Evolutionary conservation across 1,140 invertebrate genomes (phyloP).

Genomic region (Amphibalanus amphitrite): DNA sequence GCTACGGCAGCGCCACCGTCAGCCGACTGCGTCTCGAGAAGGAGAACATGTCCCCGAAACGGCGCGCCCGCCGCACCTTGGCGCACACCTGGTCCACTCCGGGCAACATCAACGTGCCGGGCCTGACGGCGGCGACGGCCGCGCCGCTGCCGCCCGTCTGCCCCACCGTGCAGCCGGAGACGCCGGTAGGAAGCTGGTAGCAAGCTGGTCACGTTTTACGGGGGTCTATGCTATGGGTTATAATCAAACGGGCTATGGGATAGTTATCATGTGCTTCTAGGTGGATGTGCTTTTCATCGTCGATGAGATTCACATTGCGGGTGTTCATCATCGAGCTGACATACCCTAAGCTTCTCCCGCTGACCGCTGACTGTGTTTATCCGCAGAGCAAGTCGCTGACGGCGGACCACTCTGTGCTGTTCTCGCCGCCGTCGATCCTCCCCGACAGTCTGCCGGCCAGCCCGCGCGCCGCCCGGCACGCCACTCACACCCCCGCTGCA

Average conservation of each 20-base stretch:
- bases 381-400: slow-evolving; percentile 64
- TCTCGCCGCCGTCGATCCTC: slow-evolving; percentile 66
- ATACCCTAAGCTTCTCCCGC: too few species aligned
- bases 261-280: too few species aligned
- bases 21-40: background rate
- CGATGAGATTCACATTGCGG: too few species aligned
- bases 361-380: slow-evolving; percentile 18
- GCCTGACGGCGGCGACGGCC: too few species aligned
- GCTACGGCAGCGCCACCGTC: background rate
- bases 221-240: too few species aligned
- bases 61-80: background rate
- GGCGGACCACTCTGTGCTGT: slow-evolving; percentile 55
- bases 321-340: too few species aligned
- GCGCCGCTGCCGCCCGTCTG: too few species aligned
- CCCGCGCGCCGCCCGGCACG: slow-evolving; percentile 20
- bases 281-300: too few species aligned
- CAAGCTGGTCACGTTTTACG: too few species aligned
- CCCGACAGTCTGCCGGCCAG: slow-evolving; percentile 31
- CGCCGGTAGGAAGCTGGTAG: background rate
- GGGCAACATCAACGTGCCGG: slow-evolving; percentile 4
- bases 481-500: background rate
- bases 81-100: slow-evolving; percentile 2
- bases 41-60: slow-evolving; percentile 1
- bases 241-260: too few species aligned
- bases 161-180: background rate